Evolutionary conservation across 2,888 invertebrate genomes (phyloP).

Genomic region (Lepidochrysops patricia): DNA sequence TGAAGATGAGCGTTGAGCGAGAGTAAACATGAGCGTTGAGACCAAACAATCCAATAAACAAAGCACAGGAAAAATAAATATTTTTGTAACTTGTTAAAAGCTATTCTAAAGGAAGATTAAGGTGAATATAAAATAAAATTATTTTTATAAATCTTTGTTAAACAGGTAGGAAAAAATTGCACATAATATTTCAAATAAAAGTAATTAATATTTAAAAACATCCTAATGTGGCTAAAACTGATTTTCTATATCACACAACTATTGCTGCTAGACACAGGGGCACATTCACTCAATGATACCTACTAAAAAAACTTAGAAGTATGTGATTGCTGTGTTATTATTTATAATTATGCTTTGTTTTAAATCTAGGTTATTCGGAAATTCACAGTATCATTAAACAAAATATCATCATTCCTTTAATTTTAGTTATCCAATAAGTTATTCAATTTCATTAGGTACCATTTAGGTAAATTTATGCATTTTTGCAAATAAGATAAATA

Average conservation of each 20-base stretch:
- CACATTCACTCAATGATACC: neutral
- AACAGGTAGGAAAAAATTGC: neutral
- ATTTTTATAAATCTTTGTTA: too few species aligned
- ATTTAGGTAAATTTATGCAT: neutral
- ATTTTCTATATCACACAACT: neutral
- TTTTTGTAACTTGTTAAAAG: too few species aligned
- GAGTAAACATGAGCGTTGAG: too few species aligned
- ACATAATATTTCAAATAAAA: neutral
- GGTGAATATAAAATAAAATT: neutral
- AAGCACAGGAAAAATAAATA: too few species aligned
- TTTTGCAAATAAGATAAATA: neutral
- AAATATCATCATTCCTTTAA: neutral
- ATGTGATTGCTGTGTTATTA: neutral
- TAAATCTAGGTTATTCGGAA: too few species aligned
- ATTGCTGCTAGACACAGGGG: neutral
- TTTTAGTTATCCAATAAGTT: neutral
- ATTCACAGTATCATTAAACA: neutral
- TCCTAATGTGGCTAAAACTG: neutral
- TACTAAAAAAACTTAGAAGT: neutral
- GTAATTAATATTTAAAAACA: neutral
- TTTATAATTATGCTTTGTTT: too few species aligned
- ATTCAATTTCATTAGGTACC: neutral
- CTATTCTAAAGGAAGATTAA: too few species aligned
- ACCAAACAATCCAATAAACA: too few species aligned
- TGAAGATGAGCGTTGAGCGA: neutral